Evolutionary conservation across 2,888 invertebrate genomes (phyloP), one percentile per base, ranked within the genome.

Genomic region (Agapostemon virescens): DNA sequence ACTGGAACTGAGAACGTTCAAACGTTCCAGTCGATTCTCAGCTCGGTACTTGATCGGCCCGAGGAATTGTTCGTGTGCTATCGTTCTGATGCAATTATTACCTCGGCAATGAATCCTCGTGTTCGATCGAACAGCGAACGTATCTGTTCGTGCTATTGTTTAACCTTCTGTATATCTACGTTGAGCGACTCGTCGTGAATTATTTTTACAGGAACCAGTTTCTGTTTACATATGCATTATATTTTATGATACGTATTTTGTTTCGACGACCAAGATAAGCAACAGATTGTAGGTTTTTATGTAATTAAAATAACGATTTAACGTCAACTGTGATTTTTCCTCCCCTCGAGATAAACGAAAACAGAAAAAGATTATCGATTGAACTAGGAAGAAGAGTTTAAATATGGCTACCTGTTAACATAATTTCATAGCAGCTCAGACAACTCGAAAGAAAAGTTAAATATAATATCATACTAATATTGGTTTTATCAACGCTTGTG

Each of bases 11-110:
- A 7, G 38, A 42, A 74, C 26, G 79, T 77, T 71, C n/a, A 23
- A 61, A 7, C 55, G 40, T n/a, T n/a, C 67, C 78, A 61, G 26
- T 67, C 71, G 52, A 79, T 72, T 38, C 71, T 42, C 72, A 55
- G 72, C 15, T 26, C 11, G 55, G 68, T 36, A 38, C 71, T 71
- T 38, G 40, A 64, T n/a, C 38, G 38, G 42, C 38, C 13, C 36
- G 26, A 26, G 6, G 55, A 55, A 55, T 26, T 26, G 17, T 15
- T 55, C 26, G 2, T 2, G 13, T 1, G 6, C 15, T 15, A 26
- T 26, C 55, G 13, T 26, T 55, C 55, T 6, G 15, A 6, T 0
- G 26, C 26, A 13, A 15, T 55, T 55, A 15, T 55, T 55, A 55
- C 26, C 55, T 15, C 7, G 15, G 15, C 15, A 7, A 55, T 6